These are phyloP conservation scores for Lordiphosa fenestrarum DNA, from an alignment of 2,888 invertebrate genomes.

Conservation along the genomic window DNA sequence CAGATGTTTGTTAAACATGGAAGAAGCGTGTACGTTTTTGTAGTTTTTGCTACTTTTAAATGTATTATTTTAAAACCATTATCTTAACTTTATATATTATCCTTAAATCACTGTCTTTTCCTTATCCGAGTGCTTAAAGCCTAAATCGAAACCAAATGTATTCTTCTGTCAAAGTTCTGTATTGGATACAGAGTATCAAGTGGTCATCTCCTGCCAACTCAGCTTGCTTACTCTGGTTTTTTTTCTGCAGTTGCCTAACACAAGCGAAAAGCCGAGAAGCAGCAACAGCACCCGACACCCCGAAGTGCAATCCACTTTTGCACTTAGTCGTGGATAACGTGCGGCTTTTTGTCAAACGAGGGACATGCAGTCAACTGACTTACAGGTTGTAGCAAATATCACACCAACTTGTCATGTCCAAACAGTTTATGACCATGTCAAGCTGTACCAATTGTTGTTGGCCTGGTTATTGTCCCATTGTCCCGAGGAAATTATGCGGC, in stretches of 20 bases:
- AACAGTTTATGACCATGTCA: conserved; percentile 70
- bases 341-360: conserved; percentile 62
- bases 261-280: neutral
- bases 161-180: too few species aligned
- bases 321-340: conserved; percentile 67
- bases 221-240: neutral
- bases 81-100: too few species aligned
- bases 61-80: too few species aligned
- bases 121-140: too few species aligned
- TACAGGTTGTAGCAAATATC: conserved; percentile 72
- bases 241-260: neutral
- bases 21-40: too few species aligned
- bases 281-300: conserved; percentile 16
- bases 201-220: neutral
- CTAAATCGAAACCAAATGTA: too few species aligned
- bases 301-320: conserved; percentile 67
- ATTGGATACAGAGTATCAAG: too few species aligned
- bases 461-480: conserved; percentile 28
- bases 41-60: too few species aligned
- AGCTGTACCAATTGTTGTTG: conserved; percentile 7
- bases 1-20: too few species aligned
- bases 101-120: too few species aligned
- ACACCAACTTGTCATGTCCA: conserved; percentile 74
- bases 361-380: conserved; percentile 13
- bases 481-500: conserved; percentile 29